phyloP scores from a whole-genome alignment of 2,113 vertebrate genomes.

The Crotophaga sulcirostris region DNA sequence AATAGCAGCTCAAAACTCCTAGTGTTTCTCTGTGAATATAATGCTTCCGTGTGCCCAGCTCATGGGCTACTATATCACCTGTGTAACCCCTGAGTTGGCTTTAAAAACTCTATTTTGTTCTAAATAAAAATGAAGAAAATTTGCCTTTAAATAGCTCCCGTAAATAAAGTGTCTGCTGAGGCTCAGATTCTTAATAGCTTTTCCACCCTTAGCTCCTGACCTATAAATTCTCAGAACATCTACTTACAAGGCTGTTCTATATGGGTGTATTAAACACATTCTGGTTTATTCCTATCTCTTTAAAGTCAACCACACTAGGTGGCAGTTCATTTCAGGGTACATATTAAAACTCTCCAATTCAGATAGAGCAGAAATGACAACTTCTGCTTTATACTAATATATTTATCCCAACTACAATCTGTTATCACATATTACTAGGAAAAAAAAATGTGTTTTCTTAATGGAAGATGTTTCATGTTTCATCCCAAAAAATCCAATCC shows the following conservation, averaged over 20 bases:
- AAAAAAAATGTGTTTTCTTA: not conserved
- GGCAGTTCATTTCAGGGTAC: slow-evolving; percentile 26
- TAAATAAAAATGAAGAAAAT: slow-evolving; percentile 5
- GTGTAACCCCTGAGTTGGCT: not conserved
- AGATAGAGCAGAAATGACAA: slow-evolving; percentile 53
- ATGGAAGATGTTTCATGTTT: not conserved
- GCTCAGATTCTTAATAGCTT: not conserved
- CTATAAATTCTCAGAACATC: slow-evolving; percentile 1
- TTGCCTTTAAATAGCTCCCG: not conserved
- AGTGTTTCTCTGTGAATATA: not conserved
- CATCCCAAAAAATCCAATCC: not conserved
- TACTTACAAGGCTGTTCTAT: not conserved
- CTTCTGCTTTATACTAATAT: not conserved
- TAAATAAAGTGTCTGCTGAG: not conserved
- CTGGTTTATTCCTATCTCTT: not conserved
- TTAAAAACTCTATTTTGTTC: not conserved
- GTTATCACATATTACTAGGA: slow-evolving; percentile 17
- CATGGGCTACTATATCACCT: not conserved
- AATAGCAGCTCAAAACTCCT: not conserved
- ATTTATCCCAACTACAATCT: slow-evolving; percentile 48
- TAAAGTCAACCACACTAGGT: not conserved
- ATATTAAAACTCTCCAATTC: slow-evolving; percentile 35
- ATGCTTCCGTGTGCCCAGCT: not conserved
- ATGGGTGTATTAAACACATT: not conserved
- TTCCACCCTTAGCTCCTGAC: slow-evolving; percentile 10